A percentile compares a stretch with the other conserved stretches of the same genome.
phyloP scores from a whole-genome alignment of 2,113 vertebrate genomes.

The Peromyscus polionotus region DNA sequence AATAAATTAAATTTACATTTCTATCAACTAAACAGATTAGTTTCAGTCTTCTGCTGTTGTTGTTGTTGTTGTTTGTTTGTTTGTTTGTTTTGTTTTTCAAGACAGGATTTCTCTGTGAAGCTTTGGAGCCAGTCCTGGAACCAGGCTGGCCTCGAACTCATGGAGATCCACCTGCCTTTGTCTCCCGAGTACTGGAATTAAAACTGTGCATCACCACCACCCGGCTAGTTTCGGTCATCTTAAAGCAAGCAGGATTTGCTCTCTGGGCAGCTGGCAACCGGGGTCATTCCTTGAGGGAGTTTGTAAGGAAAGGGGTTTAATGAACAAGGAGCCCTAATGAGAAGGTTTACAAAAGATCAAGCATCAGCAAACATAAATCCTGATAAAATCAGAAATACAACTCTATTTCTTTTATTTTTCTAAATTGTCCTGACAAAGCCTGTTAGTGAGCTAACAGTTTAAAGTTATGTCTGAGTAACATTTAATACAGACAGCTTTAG shows the following conservation, averaged over 20 bases:
- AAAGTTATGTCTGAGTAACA: not conserved
- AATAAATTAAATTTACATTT: not conserved
- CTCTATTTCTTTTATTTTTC: not conserved
- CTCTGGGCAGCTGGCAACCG: not conserved
- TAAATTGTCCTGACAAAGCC: not conserved
- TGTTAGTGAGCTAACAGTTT: not conserved
- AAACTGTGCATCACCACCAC: too few relatives aligned
- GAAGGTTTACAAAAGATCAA: not conserved
- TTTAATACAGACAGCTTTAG: not conserved
- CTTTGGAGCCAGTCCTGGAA: too few relatives aligned
- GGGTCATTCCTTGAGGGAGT: not conserved
- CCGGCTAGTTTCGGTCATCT: not conserved
- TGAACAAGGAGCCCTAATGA: not conserved
- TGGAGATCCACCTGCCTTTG: too few relatives aligned
- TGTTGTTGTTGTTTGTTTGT: too few relatives aligned
- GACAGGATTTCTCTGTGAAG: too few relatives aligned
- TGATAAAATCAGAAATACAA: not conserved
- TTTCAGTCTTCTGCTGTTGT: not conserved
- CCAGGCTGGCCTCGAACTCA: too few relatives aligned
- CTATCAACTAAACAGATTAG: not conserved
- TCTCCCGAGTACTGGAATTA: too few relatives aligned
- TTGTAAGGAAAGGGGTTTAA: not conserved
- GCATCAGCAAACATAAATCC: not conserved
- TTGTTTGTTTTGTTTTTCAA: too few relatives aligned
- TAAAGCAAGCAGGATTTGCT: not conserved